A percentile compares a stretch with the other conserved stretches of the same genome.
These are phyloP conservation scores for Bedellia somnulentella DNA, from an alignment of 2,888 invertebrate genomes.

Conservation along the genomic window DNA sequence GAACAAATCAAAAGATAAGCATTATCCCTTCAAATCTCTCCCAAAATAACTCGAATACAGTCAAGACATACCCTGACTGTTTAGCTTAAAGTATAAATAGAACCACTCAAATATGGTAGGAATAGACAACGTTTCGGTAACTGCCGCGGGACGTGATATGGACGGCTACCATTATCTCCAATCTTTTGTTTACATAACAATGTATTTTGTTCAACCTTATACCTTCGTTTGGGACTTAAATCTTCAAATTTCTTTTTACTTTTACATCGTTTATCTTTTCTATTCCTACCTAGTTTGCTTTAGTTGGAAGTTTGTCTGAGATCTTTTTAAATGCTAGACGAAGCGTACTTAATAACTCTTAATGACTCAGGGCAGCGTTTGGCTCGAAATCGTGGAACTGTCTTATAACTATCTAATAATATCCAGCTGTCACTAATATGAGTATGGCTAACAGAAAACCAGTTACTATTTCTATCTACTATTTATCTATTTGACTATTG, in stretches of 20 bases:
- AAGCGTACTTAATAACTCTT: too few relatives aligned
- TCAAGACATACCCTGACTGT: conserved; percentile 29
- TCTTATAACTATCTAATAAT: conserved; percentile 50
- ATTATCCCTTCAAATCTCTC: conserved; percentile 21
- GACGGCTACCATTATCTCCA: too few relatives aligned
- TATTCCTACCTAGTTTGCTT: too few relatives aligned
- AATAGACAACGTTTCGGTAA: conserved; percentile 13
- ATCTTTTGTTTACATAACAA: conserved; percentile 43
- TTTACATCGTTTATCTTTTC: too few relatives aligned
- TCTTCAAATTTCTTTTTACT: too few relatives aligned
- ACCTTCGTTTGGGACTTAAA: too few relatives aligned
- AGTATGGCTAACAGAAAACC: conserved; percentile 55
- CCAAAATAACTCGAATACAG: conserved; percentile 34
- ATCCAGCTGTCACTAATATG: conserved; percentile 43
- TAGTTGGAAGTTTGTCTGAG: too few relatives aligned
- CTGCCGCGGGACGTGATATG: too few relatives aligned
- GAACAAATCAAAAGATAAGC: too few relatives aligned
- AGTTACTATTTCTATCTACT: conserved; percentile 48
- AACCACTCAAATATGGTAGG: conserved; percentile 23
- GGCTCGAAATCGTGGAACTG: conserved; percentile 24
- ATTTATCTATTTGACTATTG: conserved; percentile 51
- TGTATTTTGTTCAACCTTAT: conserved; percentile 25
- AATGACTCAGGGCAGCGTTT: too few relatives aligned
- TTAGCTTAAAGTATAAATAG: conserved; percentile 40
- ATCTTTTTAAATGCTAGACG: too few relatives aligned